Conservation (phyloP, 2,113 vertebrate genomes). For the Jaculus jaculus region DNA sequence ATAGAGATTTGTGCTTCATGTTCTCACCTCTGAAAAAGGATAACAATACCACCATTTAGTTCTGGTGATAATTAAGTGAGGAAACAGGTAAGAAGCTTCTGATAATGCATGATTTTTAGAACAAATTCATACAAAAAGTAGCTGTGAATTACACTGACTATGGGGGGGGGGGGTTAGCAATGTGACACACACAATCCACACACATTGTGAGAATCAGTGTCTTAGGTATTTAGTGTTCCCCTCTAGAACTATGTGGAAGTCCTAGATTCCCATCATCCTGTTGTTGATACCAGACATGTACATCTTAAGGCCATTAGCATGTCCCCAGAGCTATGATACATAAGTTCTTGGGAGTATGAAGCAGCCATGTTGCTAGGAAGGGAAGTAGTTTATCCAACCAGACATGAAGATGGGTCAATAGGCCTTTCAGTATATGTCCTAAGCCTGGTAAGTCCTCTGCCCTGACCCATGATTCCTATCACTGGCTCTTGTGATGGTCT, state of each 20-base stretch:
- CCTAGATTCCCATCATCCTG: rapidly evolving
- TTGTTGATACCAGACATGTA: background rate
- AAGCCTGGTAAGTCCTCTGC: background rate
- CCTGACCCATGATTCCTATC: rapidly evolving
- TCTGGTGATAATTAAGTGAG: background rate
- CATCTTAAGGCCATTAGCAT: background rate
- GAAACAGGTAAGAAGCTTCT: background rate
- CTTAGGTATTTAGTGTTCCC: no score
- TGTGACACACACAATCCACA: background rate
- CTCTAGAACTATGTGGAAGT: background rate
- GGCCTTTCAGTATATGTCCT: background rate
- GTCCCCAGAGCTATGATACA: rapidly evolving
- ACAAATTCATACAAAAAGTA: background rate
- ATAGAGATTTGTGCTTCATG: background rate
- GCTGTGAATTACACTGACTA: background rate
- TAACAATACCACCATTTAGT: background rate
- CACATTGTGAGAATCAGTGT: background rate
- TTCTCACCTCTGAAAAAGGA: background rate
- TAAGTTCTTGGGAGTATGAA: background rate
- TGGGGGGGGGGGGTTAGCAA: background rate
- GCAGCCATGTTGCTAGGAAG: background rate
- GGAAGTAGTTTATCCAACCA: background rate
- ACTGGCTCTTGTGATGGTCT: rapidly evolving
- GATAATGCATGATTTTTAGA: background rate
- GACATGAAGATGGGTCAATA: background rate